phyloP scores from a whole-genome alignment of 2,797 vertebrate genomes.

The Taeniopygia guttata region DNA sequence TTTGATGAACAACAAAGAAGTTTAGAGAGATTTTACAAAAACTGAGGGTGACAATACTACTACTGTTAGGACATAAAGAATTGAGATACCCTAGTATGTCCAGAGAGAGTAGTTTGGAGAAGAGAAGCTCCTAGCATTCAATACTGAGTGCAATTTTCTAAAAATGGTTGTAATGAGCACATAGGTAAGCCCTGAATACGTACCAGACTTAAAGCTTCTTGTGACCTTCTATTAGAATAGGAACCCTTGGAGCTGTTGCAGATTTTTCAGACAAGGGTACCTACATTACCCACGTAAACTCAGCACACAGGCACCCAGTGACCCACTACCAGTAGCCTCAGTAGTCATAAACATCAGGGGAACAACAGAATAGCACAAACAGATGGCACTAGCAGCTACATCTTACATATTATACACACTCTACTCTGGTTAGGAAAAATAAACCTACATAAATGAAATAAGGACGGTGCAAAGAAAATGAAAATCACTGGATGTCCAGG shows the following conservation, averaged over 20 bases:
- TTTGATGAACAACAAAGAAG: background rate
- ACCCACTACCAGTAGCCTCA: background rate
- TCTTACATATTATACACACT: background rate
- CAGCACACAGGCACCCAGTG: fast-evolving
- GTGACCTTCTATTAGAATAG: background rate
- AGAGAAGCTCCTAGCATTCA: background rate
- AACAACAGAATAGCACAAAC: background rate
- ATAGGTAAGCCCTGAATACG: background rate
- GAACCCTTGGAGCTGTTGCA: background rate
- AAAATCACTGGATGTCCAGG: background rate
- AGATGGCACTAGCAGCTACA: background rate
- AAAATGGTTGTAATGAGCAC: background rate
- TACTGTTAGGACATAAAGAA: background rate
- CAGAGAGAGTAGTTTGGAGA: background rate
- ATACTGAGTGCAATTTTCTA: background rate
- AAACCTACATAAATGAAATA: background rate
- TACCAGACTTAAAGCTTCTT: background rate
- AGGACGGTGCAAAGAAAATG: background rate
- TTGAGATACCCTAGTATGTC: background rate
- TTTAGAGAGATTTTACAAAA: background rate
- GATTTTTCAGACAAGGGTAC: background rate
- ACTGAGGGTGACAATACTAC: background rate
- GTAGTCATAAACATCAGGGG: background rate
- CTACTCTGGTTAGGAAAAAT: background rate
- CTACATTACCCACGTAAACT: background rate